Base-by-base conservation (phyloP, 2,113 vertebrate species). In the Austrofundulus limnaeus region DNA sequence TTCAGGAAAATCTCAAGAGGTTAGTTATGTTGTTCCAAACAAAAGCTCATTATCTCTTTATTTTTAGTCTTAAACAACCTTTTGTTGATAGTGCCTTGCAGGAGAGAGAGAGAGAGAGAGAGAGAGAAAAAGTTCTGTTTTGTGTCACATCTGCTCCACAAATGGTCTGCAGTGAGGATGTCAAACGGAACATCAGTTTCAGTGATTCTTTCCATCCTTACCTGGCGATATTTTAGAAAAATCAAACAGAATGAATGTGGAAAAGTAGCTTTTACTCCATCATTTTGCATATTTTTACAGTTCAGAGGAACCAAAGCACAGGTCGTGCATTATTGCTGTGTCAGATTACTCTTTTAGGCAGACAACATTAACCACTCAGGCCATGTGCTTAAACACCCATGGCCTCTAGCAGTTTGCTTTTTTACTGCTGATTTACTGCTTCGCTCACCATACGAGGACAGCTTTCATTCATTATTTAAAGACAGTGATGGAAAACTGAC, bases 401-500 rank as follows among this genome's bases (percentile, higher is more conserved):
- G 5, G 46, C 83, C 75, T 60, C n/a, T 28, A 72, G 80, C 66
- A 25, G 7, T 74, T 58, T 59, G 62, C 65, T n/a, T n/a, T 73
- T 72, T 79, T 59, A 63, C 61, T 28, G 31, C 66, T 73, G 82
- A 84, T 85, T 81, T 81, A 88, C 73, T 25, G 66, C 68, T 15
- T 41, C 66, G 60, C 70, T 87, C 77, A 75, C 41, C 28, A 48
- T 31, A 75, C 41, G 39, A 19, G 41, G 66, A 66, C 31, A 1
- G 20, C 2, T 62, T 47, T 67, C 64, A 86, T 85, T 77, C 56
- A 85, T 89, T 79, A 87, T 86, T 86, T 12, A 85, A 78, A 49
- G 42, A 7, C 46, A 16, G 16, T 19, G 70, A 78, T 76, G 70
- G 70, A 71, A 74, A 72, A 65, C 19, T 43, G 43, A 67, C 31